phyloP scores from a whole-genome alignment of 2,797 vertebrate species.

The Sebastes ruberrimus region DNA sequence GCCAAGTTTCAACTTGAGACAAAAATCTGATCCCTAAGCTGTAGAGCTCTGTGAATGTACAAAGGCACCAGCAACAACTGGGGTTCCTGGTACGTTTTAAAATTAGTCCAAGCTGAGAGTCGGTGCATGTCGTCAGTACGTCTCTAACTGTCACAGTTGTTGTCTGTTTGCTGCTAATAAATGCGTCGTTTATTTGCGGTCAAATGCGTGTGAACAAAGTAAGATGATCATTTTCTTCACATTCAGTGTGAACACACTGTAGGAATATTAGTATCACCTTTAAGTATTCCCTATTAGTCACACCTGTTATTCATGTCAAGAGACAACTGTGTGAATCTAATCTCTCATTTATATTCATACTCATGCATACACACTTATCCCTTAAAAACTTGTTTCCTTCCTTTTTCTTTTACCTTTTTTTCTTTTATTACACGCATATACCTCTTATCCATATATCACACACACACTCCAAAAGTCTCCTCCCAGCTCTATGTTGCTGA shows the following conservation, averaged over 20 bases:
- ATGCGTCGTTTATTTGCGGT: background rate
- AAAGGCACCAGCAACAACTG: background rate
- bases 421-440: background rate
- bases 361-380: background rate
- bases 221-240: background rate
- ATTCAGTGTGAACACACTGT: background rate
- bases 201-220: background rate
- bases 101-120: background rate
- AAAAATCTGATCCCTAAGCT: background rate
- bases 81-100: background rate
- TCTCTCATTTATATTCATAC: constrained; percentile 24
- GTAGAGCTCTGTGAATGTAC: background rate
- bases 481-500: background rate
- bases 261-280: background rate
- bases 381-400: constrained; percentile 5
- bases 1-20: background rate
- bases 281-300: background rate
- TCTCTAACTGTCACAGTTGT: background rate
- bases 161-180: background rate
- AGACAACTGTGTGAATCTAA: background rate
- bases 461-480: background rate
- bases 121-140: background rate
- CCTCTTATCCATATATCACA: background rate
- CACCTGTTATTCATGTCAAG: background rate
- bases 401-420: background rate